Percentiles rank a stretch among this genome's conserved stretches.
Conservation (phyloP, 1,140 invertebrate genomes). For the Teleogryllus occipitalis region DNA sequence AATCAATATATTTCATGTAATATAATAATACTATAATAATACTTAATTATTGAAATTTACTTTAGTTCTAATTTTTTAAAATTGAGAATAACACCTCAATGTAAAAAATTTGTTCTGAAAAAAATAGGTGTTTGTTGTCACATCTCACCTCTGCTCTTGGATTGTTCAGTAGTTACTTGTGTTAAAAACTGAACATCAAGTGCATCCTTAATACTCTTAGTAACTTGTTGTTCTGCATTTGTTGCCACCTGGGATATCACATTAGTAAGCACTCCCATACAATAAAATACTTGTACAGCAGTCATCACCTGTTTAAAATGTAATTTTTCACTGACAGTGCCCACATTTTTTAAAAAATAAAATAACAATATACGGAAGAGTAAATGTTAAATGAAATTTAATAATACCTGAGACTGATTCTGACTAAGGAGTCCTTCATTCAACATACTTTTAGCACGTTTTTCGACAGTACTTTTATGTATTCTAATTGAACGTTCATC, state of each 20-base stretch:
- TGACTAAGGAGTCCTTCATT: slow-evolving; percentile 54
- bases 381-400: neutral
- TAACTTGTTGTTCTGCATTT: slow-evolving; percentile 44
- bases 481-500: slow-evolving; percentile 57
- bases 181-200: slow-evolving; percentile 45
- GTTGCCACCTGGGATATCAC: slow-evolving; percentile 49
- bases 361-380: neutral
- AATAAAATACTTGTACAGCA: slow-evolving; percentile 63
- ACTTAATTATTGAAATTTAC: too few relatives aligned
- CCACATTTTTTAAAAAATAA: neutral
- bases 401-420: slow-evolving; percentile 56
- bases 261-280: slow-evolving; percentile 49
- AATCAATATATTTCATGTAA: too few relatives aligned
- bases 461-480: slow-evolving; percentile 55
- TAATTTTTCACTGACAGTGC: too few relatives aligned
- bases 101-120: too few relatives aligned
- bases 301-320: slow-evolving; percentile 43
- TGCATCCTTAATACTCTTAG: slow-evolving; percentile 46
- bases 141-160: slow-evolving; percentile 25
- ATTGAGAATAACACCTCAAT: too few relatives aligned
- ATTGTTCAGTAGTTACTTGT: slow-evolving; percentile 23
- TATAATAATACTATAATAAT: too few relatives aligned
- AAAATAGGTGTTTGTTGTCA: too few relatives aligned
- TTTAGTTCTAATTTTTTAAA: too few relatives aligned
- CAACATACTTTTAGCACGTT: slow-evolving; percentile 55